These are phyloP conservation scores for Zalophus californianus DNA, from an alignment of 2,797 vertebrate species.

Conservation along the genomic window DNA sequence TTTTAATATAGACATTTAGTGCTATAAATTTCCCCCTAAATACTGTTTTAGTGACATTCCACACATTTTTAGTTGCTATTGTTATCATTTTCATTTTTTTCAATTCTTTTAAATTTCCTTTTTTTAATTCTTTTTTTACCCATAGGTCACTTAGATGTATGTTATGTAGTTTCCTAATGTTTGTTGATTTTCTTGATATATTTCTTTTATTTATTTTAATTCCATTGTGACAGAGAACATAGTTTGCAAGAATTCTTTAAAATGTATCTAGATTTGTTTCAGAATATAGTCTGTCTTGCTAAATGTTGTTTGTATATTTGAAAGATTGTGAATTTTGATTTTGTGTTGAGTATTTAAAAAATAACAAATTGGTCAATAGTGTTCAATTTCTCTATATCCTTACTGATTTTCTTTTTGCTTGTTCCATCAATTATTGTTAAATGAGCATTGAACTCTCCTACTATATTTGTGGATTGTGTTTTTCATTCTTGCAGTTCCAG, in stretches of 20 bases:
- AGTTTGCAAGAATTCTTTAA: neutral
- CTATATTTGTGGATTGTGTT: neutral
- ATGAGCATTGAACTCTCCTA: neutral
- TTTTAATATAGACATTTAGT: neutral
- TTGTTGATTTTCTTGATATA: neutral
- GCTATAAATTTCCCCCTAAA: neutral
- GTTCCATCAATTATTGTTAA: neutral
- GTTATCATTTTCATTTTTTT: neutral
- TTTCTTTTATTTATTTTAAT: conserved; percentile 14
- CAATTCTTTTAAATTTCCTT: neutral
- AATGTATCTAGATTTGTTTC: neutral
- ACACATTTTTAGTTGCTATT: neutral
- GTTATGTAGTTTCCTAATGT: neutral
- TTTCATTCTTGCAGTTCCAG: neutral
- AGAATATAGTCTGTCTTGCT: neutral
- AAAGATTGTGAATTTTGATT: neutral
- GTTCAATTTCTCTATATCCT: neutral
- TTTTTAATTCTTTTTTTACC: neutral
- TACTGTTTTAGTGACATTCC: neutral
- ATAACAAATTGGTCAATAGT: neutral
- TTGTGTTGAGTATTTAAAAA: neutral
- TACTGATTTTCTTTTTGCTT: neutral
- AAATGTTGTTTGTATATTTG: neutral
- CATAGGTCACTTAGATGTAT: neutral
- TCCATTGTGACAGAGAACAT: neutral